phyloP scores from a whole-genome alignment of 2,888 invertebrate species.

The Cyaniris semiargus region DNA sequence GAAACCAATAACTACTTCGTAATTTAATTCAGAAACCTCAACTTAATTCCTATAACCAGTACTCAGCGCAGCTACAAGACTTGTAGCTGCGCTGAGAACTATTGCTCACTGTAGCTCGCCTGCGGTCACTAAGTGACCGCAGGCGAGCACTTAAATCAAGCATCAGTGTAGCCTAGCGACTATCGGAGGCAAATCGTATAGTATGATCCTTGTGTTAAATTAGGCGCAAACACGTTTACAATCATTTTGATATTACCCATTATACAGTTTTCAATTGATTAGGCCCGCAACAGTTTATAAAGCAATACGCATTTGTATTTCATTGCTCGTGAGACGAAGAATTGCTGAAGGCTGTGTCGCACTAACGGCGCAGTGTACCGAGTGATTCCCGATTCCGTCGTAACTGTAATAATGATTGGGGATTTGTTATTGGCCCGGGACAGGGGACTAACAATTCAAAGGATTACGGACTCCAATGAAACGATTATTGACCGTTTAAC shows the following conservation, averaged over 20 bases:
- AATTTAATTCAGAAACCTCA: neutral
- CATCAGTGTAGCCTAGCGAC: neutral
- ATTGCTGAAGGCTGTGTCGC: neutral
- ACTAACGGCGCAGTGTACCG: neutral
- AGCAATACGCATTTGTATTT: neutral
- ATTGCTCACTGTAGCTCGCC: too few relatives aligned
- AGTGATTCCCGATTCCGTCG: neutral
- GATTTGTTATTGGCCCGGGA: neutral
- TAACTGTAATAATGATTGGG: neutral
- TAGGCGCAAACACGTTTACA: neutral
- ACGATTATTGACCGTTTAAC: slow-evolving; percentile 18
- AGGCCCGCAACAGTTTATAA: neutral
- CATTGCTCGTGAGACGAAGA: neutral
- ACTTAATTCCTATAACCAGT: neutral
- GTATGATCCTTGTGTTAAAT: neutral
- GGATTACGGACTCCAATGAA: neutral
- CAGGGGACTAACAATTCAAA: neutral
- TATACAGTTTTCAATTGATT: neutral
- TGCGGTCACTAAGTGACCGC: too few relatives aligned
- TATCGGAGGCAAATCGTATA: neutral
- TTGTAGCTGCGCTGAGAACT: too few relatives aligned
- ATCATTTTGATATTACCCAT: neutral
- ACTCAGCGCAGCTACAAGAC: neutral
- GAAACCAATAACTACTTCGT: neutral
- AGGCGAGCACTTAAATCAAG: neutral